Conservation (phyloP, 2,888 invertebrate genomes). For the Drosophila affinis region DNA sequence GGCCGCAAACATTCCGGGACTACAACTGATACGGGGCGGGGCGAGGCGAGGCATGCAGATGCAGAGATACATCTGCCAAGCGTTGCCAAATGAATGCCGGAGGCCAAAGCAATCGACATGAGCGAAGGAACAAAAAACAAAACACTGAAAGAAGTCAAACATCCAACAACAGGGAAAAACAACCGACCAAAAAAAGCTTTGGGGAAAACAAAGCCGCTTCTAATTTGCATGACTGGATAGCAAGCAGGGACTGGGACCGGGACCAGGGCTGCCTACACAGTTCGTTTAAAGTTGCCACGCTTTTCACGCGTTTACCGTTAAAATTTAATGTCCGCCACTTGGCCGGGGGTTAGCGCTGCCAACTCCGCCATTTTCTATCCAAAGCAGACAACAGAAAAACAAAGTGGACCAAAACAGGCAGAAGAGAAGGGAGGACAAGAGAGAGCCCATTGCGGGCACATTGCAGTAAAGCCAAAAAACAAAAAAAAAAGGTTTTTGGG, state of each 20-base stretch:
- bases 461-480: slow-evolving; percentile 2
- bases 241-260: slow-evolving; percentile 6
- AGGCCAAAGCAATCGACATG: slow-evolving; percentile 77
- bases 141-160: slow-evolving; percentile 23
- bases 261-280: slow-evolving; percentile 49
- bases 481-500: slow-evolving; percentile 41
- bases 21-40: slow-evolving; percentile 11
- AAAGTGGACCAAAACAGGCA: slow-evolving; percentile 3
- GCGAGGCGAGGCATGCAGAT: slow-evolving; percentile 3
- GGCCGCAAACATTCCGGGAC: slow-evolving; percentile 70
- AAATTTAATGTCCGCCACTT: slow-evolving; percentile 79
- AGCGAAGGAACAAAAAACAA: slow-evolving; percentile 29
- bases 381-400: slow-evolving; percentile 44
- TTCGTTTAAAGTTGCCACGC: slow-evolving; percentile 69
- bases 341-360: slow-evolving; percentile 47
- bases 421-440: slow-evolving; percentile 3
- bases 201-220: slow-evolving; percentile 65
- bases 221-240: slow-evolving; percentile 70
- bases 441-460: neutral
- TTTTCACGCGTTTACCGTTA: slow-evolving; percentile 80
- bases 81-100: slow-evolving; percentile 77
- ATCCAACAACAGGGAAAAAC: slow-evolving; percentile 25
- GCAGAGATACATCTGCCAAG: slow-evolving; percentile 57
- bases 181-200: slow-evolving; percentile 41
- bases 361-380: slow-evolving; percentile 70